These are phyloP conservation scores for Littorina saxatilis DNA, from an alignment of 1,140 invertebrate genomes.

Conservation along the genomic window DNA sequence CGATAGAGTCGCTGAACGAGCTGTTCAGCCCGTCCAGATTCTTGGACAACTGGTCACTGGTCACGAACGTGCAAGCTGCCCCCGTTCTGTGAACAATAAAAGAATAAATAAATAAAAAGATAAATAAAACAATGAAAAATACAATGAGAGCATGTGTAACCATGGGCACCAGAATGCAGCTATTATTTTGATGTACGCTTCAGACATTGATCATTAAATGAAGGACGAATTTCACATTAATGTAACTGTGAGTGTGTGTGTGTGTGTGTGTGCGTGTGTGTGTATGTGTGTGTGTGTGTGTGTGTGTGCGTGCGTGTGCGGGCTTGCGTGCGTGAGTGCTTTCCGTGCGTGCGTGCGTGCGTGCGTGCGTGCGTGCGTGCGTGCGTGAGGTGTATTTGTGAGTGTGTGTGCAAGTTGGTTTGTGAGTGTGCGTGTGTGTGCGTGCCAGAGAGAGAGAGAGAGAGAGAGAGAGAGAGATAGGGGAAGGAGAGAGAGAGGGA, in stretches of 20 bases:
- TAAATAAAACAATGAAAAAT: no score
- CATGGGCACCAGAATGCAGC: no score
- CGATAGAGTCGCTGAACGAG: constrained; percentile 42
- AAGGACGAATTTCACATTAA: no score
- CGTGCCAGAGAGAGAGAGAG: not conserved
- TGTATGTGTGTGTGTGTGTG: no score
- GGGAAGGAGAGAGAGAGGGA: not conserved
- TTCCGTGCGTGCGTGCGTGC: no score
- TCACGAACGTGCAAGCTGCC: constrained; percentile 89
- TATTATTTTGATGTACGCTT: no score
- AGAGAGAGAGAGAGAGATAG: no score
- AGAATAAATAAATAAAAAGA: no score
- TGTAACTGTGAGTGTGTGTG: not conserved
- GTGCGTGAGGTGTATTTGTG: not conserved
- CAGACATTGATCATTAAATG: no score
- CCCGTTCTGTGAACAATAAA: constrained; percentile 87
- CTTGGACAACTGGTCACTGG: constrained; percentile 84
- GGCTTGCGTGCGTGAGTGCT: no score
- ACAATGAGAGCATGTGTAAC: not conserved
- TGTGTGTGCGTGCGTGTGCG: no score
- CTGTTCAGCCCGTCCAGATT: constrained; percentile 45
- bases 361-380: not conserved
- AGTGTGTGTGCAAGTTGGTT: not conserved
- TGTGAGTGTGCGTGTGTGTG: not conserved
- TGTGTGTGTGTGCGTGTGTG: not conserved